Evolutionary conservation across 2,113 vertebrate species (phyloP).

Genomic region (Sorex fumeus): DNA sequence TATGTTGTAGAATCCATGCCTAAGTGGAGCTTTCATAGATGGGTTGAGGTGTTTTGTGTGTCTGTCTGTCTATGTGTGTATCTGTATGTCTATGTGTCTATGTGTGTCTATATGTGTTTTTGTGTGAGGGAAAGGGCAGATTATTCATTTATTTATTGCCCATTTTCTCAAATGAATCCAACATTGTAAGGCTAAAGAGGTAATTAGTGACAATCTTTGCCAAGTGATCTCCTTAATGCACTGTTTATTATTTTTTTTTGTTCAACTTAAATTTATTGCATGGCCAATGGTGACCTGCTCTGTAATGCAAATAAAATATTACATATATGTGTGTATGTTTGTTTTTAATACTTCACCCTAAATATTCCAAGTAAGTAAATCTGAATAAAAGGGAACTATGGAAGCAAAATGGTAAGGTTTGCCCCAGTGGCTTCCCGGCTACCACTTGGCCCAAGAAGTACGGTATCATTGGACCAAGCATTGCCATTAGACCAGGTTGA

Average conservation of each 20-base stretch:
- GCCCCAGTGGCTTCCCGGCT: too few relatives aligned
- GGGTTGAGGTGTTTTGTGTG: too few relatives aligned
- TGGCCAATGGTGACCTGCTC: not conserved
- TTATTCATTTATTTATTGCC: not conserved
- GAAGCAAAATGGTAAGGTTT: not conserved
- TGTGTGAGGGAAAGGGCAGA: not conserved
- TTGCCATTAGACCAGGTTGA: too few relatives aligned
- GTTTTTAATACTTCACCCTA: not conserved
- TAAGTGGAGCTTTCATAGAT: not conserved
- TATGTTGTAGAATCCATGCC: not conserved
- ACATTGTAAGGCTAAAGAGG: not conserved
- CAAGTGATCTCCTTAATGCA: not conserved
- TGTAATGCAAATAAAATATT: not conserved
- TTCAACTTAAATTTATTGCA: not conserved
- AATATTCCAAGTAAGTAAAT: not conserved
- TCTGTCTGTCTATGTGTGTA: not conserved
- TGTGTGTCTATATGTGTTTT: too few relatives aligned
- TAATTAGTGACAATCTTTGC: not conserved
- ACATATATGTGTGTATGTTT: not conserved
- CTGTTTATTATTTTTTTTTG: slow-evolving; percentile 2
- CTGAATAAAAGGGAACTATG: not conserved
- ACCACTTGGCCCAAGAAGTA: too few relatives aligned
- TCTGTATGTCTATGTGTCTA: not conserved
- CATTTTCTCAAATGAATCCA: not conserved
- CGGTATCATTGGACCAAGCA: too few relatives aligned